Evolutionary conservation across 2,888 invertebrate genomes (phyloP).

Genomic region (Archips crataeganus): DNA sequence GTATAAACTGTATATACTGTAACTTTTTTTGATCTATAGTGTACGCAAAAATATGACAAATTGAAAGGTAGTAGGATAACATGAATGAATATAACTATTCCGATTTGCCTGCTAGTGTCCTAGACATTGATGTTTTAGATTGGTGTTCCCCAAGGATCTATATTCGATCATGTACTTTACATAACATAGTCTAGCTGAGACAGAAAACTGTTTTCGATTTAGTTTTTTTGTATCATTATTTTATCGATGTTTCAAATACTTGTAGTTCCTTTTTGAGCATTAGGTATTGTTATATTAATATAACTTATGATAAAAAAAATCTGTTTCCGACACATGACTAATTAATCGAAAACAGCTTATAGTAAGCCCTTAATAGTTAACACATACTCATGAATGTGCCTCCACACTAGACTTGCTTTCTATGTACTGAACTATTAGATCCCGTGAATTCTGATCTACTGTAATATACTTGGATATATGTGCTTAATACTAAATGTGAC

Average conservation of each 20-base stretch:
- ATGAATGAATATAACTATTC: not conserved
- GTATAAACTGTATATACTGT: not conserved
- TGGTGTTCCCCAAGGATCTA: slow-evolving; percentile 61
- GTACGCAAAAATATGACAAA: not conserved
- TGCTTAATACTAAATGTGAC: slow-evolving; percentile 56
- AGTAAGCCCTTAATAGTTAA: slow-evolving; percentile 48
- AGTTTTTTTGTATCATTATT: not conserved
- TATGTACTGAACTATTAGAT: slow-evolving; percentile 53
- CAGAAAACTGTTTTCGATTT: slow-evolving; percentile 45
- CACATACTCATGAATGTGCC: slow-evolving; percentile 61
- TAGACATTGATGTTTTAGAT: slow-evolving; percentile 52
- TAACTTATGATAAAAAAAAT: not conserved
- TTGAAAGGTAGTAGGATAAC: not conserved
- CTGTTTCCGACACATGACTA: not conserved
- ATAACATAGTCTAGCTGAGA: slow-evolving; percentile 2
- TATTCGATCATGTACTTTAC: slow-evolving; percentile 52
- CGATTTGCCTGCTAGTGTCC: slow-evolving; percentile 45
- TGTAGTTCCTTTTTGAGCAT: not conserved
- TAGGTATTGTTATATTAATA: not conserved
- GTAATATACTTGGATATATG: slow-evolving; percentile 55
- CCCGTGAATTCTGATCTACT: slow-evolving; percentile 51
- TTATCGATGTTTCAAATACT: no score
- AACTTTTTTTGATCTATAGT: not conserved
- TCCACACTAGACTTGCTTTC: slow-evolving; percentile 55
- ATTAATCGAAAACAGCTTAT: slow-evolving; percentile 57